Conservation (phyloP, 2,888 invertebrate genomes). For the Drosophila paramelanica region DNA sequence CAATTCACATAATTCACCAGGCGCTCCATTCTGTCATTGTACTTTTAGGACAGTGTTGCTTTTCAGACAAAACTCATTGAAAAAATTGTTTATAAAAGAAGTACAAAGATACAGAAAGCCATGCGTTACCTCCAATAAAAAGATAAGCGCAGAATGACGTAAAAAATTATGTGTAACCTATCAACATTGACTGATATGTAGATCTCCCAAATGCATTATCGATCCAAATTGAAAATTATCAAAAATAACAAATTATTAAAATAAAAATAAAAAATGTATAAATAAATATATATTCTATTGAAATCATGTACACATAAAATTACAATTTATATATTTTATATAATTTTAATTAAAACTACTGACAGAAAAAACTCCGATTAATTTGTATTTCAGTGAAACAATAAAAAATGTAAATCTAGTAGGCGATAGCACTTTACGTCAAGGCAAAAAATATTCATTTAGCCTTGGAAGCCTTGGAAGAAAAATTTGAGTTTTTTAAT, state of each 20-base stretch:
- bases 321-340: too few relatives aligned
- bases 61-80: slow-evolving; percentile 1
- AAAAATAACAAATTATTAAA: too few relatives aligned
- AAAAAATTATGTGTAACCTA: slow-evolving; percentile 2
- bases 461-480: not conserved
- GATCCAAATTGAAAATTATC: not conserved
- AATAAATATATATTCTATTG: too few relatives aligned
- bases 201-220: not conserved
- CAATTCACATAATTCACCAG: slow-evolving; percentile 56
- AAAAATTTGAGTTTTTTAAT: too few relatives aligned
- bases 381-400: not conserved
- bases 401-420: not conserved
- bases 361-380: too few relatives aligned
- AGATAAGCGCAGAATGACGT: too few relatives aligned
- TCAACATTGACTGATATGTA: slow-evolving; percentile 14
- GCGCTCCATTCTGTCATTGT: slow-evolving; percentile 19
- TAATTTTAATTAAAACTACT: too few relatives aligned
- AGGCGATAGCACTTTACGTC: not conserved
- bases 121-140: not conserved
- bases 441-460: not conserved
- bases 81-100: not conserved
- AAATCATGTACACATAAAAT: too few relatives aligned
- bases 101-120: not conserved
- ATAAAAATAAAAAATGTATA: too few relatives aligned
- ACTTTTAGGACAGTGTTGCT: slow-evolving; percentile 4